Evolutionary conservation across 2,888 invertebrate species (phyloP).

Genomic region (Abrostola triplasia): DNA sequence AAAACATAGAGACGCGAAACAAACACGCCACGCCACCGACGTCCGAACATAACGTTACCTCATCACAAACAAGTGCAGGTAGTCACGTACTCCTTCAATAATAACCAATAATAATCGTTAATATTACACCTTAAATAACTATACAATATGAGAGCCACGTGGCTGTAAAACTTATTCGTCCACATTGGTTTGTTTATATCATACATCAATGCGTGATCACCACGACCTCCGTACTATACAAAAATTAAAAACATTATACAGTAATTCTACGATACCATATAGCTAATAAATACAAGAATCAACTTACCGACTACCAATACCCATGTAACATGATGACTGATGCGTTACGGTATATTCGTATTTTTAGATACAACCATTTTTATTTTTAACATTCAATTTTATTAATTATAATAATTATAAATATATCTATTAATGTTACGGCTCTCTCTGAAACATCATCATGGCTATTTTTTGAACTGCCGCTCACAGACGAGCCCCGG

Average conservation of each 20-base stretch:
- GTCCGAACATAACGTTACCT: slow-evolving; percentile 43
- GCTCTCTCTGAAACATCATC: slow-evolving; percentile 79
- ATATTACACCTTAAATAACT: slow-evolving; percentile 83
- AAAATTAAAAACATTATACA: slow-evolving; percentile 88
- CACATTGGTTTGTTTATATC: slow-evolving; percentile 73
- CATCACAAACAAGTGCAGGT: slow-evolving; percentile 54
- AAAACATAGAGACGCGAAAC: slow-evolving; percentile 34
- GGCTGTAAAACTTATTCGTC: slow-evolving; percentile 79
- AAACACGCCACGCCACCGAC: slow-evolving; percentile 26
- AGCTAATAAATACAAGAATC: slow-evolving; percentile 86
- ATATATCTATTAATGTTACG: slow-evolving; percentile 79
- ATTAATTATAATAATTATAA: slow-evolving; percentile 77
- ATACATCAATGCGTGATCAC: slow-evolving; percentile 77
- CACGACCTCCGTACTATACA: slow-evolving; percentile 84
- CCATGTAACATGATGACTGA: slow-evolving; percentile 73
- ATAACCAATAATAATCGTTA: slow-evolving; percentile 69
- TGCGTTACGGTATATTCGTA: slow-evolving; percentile 79
- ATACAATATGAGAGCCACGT: slow-evolving; percentile 77
- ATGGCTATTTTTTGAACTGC: slow-evolving; percentile 55
- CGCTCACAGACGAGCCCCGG: slow-evolving; percentile 27
- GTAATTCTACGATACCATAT: slow-evolving; percentile 84
- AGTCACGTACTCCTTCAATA: slow-evolving; percentile 55
- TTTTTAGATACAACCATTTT: slow-evolving; percentile 86
- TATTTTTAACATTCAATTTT: slow-evolving; percentile 80
- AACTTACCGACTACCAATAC: slow-evolving; percentile 83